Percentiles rank a stretch among this genome's conserved stretches.
These are phyloP conservation scores for Mesocricetus auratus DNA, from an alignment of 2,113 vertebrate genomes.

Conservation along the genomic window DNA sequence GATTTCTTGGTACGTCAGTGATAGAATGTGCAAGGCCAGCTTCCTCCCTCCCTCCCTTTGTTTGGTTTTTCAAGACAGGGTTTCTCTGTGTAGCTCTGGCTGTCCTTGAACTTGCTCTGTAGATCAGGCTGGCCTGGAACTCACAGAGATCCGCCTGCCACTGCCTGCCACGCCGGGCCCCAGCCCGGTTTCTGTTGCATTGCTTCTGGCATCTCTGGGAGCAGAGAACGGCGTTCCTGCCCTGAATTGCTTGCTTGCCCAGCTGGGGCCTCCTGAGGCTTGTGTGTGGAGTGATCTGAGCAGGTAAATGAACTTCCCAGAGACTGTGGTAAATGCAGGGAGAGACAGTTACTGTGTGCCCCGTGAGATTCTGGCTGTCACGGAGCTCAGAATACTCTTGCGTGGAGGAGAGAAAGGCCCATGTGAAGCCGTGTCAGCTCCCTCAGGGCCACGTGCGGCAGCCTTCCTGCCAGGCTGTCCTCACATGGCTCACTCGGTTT, in stretches of 20 bases:
- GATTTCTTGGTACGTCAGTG: background rate
- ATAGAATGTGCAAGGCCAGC: background rate
- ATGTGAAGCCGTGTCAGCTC: background rate
- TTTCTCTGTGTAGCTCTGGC: background rate
- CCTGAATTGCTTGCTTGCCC: background rate
- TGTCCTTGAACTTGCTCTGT: background rate
- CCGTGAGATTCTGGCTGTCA: background rate
- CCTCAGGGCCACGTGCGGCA: background rate
- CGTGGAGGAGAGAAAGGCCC: background rate
- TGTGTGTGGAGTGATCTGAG: background rate
- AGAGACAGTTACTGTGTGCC: background rate
- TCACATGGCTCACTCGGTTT: background rate
- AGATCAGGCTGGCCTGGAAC: background rate
- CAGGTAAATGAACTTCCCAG: background rate
- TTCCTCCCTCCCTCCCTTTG: accelerated
- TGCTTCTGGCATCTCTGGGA: background rate
- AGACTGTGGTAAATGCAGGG: background rate
- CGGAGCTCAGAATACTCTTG: background rate
- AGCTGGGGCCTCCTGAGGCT: background rate
- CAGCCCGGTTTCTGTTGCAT: background rate
- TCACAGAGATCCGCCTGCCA: background rate
- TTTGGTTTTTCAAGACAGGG: background rate
- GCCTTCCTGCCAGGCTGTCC: background rate
- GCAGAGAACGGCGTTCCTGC: background rate
- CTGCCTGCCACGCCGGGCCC: background rate